Evolutionary conservation across 2,888 invertebrate species (phyloP).

Genomic region (Smittia sp.): DNA sequence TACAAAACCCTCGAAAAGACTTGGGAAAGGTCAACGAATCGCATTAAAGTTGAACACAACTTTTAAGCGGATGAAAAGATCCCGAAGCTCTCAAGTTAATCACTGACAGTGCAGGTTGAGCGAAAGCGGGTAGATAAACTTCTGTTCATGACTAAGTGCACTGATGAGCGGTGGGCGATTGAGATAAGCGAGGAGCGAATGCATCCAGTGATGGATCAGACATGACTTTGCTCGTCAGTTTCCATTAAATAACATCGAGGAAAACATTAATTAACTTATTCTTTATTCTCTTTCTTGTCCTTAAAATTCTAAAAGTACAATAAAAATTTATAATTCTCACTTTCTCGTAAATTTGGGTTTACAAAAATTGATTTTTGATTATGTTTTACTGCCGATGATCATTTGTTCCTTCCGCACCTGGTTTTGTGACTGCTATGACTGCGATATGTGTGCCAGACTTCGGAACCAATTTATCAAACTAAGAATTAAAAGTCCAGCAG

Average conservation of each 20-base stretch:
- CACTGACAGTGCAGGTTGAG: not conserved
- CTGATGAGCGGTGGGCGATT: not conserved
- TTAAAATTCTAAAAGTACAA: slow-evolving; percentile 38
- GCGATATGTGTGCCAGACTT: no score
- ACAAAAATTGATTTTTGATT: not conserved
- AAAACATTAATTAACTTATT: slow-evolving; percentile 40
- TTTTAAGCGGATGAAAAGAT: slow-evolving; percentile 5
- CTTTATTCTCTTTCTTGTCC: slow-evolving; percentile 7
- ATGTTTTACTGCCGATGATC: not conserved
- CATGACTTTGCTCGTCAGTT: not conserved
- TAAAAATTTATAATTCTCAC: slow-evolving; percentile 38
- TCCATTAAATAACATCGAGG: not conserved
- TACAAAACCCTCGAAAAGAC: no score
- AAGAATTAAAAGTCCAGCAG: no score
- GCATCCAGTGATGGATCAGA: not conserved
- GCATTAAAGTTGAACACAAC: not conserved
- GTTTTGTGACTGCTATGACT: no score
- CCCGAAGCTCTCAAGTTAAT: not conserved
- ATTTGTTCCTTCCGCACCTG: no score
- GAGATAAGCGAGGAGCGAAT: not conserved
- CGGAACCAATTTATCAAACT: no score
- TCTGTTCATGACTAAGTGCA: slow-evolving; percentile 4
- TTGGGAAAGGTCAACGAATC: not conserved
- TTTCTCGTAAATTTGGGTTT: slow-evolving; percentile 1
- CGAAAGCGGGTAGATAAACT: not conserved